Base-by-base conservation (phyloP, 2,888 invertebrate species). In the Lasius platythorax region DNA sequence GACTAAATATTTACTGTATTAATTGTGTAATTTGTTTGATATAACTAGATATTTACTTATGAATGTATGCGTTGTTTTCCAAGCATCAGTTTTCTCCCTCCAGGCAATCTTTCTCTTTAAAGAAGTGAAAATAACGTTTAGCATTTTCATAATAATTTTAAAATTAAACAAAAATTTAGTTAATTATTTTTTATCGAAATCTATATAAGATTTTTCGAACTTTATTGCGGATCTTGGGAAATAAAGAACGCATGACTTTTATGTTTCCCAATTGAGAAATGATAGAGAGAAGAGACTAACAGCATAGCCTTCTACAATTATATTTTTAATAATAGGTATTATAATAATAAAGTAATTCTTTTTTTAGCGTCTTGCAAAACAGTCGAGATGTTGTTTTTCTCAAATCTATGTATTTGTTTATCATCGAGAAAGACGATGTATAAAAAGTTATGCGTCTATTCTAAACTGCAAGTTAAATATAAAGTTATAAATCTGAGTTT, bases 21-120 rank as follows among this genome's bases (percentile, higher is more conserved):
- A 76, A 76, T 37, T 67, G 37, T 76, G 23, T 67, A 76, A 68
- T 67, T 67, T 76, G 50, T 68, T 76, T 30, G 23, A 33, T 46
- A 50, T 50, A 68, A 53, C 23, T 68, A 37, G 11, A 50, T 50
- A 37, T 66, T 66, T 64, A 50, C 28, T 61, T 74, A 67, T 50
- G 12, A 67, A 67, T 28, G 37, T n/a, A n/a, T 18, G 30, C 18
- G 12, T 33, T 67, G 67, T 67, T 68, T 37, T 67, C 37, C 40
- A 4, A 37, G 11, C 23, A 15, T 75, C 50, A 67, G 33, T 66
- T 76, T 50, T 23, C 3, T 67, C 2, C 3, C 9, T 37, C 4
- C 37, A 12, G 0, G 23, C 15, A 18, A 33, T 37, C 12, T 2
- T 67, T 66, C 5, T 15, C 18, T n/a, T 67, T 12, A 37, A 18